Evolutionary conservation across 2,888 invertebrate genomes (phyloP), one percentile per base, ranked within the genome.

Genomic region (Stenolophus ochropezus): DNA sequence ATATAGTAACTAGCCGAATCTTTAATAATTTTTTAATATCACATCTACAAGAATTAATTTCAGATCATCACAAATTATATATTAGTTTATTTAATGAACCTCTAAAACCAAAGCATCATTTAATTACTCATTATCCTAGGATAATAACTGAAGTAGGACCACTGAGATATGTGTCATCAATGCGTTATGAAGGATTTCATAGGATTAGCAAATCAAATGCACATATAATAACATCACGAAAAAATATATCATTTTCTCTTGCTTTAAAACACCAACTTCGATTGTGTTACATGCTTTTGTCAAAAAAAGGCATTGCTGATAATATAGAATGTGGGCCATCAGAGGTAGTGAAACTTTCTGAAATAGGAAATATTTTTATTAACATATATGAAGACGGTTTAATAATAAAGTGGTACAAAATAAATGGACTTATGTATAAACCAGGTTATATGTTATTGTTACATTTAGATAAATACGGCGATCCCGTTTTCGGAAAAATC

Each of bases 71-170:
- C 74, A 33, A 16, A 16, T 14, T 84, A 25, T 83, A 83, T 51
- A 51, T 79, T 5, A 5, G 80, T 33, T n/a, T 83, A 18, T 83
- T 84, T 23, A 75, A 80, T 25, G 73, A 77, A 14, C 49, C 74
- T 33, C 78, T 85, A 11, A 83, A 82, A 61, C 83, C 83, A 6
- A 85, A 85, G 83, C 83, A 83, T 49, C 84, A 85, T 77, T 82
- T 84, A 20, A 23, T 85, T n/a, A 16, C 83, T 3, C 84, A 85
- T 81, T 84, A 84, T 83, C 83, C 83, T n/a, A 25, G 42, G 16
- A 56, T 84, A 23, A 83, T 85, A 71, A 51, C 49, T 27, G 65
- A 84, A 49, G 47, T 83, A 23, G 85, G 84, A 2, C 84, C 84
- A 4, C 23, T 83, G 4, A 71, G 82, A 42, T 74, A 82, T 23